Evolutionary conservation across 2,888 invertebrate genomes (phyloP).

Genomic region (Lasioglossum marginatum): DNA sequence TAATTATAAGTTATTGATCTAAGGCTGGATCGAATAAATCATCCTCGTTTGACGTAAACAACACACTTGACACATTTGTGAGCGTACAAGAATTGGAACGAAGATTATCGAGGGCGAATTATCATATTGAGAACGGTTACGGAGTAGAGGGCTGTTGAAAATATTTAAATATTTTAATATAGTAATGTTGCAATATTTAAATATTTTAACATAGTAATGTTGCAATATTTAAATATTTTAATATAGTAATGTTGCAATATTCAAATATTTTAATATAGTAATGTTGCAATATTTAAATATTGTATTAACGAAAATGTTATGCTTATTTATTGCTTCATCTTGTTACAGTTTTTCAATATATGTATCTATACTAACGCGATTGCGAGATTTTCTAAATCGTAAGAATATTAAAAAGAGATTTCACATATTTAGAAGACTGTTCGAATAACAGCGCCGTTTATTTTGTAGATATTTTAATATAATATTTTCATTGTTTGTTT

Average conservation of each 20-base stretch:
- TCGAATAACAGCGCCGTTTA: slow-evolving; percentile 11
- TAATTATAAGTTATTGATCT: slow-evolving; percentile 20
- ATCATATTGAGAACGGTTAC: not conserved
- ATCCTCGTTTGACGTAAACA: slow-evolving; percentile 16
- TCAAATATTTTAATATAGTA: slow-evolving; percentile 7
- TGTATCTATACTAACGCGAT: not conserved
- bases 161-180: slow-evolving; percentile 25
- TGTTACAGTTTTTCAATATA: slow-evolving; percentile 9
- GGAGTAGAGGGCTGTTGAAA: slow-evolving; percentile 15
- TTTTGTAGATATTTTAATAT: slow-evolving; percentile 14
- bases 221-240: slow-evolving; percentile 16
- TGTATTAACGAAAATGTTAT: slow-evolving; percentile 22
- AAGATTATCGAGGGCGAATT: not conserved
- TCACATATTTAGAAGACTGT: not conserved
- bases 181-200: not conserved
- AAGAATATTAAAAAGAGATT: not conserved
- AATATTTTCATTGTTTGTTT: not conserved
- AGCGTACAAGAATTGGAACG: slow-evolving; percentile 11
- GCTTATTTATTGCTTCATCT: slow-evolving; percentile 20
- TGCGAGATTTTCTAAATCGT: not conserved
- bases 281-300: slow-evolving; percentile 12
- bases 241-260: slow-evolving; percentile 3
- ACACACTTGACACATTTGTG: not conserved
- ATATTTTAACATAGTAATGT: slow-evolving; percentile 3
- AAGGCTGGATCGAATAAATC: not conserved